phyloP scores from a whole-genome alignment of 2,888 invertebrate genomes.

The Apodemia zela region DNA sequence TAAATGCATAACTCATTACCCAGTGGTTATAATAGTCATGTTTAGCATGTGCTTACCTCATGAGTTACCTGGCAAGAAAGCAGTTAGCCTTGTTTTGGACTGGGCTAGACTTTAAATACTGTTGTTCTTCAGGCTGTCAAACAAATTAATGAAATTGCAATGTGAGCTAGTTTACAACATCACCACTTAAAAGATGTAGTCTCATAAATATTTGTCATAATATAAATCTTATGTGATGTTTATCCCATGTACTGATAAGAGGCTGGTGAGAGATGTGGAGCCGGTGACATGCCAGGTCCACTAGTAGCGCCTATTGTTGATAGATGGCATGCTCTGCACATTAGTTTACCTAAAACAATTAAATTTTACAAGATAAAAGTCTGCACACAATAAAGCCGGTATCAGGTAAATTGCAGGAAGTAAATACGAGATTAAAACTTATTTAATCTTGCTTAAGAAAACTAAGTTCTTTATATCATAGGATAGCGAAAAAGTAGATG shows the following conservation, averaged over 20 bases:
- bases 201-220: not conserved
- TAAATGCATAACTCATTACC: not conserved
- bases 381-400: not conserved
- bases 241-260: constrained; percentile 93
- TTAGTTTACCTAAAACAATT: constrained; percentile 84
- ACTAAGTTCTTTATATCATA: no score
- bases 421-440: not conserved
- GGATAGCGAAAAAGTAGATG: no score
- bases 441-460: no score
- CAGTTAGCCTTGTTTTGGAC: not conserved
- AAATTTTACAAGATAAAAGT: constrained; percentile 19
- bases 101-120: not conserved
- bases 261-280: constrained; percentile 89
- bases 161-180: not conserved
- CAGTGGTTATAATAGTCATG: not conserved
- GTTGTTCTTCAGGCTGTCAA: not conserved
- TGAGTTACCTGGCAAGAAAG: not conserved
- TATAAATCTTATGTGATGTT: constrained; percentile 31
- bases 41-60: not conserved
- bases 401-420: not conserved
- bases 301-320: constrained; percentile 85
- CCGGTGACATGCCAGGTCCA: constrained; percentile 85
- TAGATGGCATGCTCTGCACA: constrained; percentile 97
- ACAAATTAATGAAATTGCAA: not conserved
- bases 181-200: not conserved